Evolutionary conservation across 1,140 invertebrate genomes (phyloP).

Genomic region (Triops longicaudatus): DNA sequence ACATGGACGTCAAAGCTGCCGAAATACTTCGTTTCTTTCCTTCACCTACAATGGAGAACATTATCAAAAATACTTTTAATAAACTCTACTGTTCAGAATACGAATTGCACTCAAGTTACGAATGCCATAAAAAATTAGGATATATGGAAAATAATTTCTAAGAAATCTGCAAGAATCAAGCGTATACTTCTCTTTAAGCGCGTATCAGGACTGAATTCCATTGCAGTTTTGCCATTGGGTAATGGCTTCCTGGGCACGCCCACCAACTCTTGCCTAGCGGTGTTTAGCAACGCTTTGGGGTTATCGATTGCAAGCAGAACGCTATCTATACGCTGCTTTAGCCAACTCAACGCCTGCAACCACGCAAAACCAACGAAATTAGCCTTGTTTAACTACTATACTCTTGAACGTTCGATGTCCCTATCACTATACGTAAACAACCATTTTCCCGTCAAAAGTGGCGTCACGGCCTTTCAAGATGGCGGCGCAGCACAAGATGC

Average conservation of each 20-base stretch:
- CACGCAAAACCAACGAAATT: too few species aligned
- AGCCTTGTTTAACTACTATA: too few species aligned
- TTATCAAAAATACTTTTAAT: background rate
- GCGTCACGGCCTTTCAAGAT: too few species aligned
- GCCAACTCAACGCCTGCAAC: constrained; percentile 16
- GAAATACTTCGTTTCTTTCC: constrained; percentile 3
- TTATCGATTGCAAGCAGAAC: constrained; percentile 20
- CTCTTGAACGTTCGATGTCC: too few species aligned
- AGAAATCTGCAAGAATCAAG: too few species aligned
- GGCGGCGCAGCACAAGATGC: background rate
- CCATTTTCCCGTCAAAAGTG: too few species aligned
- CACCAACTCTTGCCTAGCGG: constrained; percentile 17
- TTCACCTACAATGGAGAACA: background rate
- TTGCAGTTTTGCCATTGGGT: background rate
- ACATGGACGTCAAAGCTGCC: background rate
- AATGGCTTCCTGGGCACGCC: background rate
- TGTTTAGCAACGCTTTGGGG: background rate
- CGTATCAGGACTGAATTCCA: background rate
- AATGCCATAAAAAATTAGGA: too few species aligned
- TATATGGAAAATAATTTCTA: too few species aligned
- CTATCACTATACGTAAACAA: too few species aligned
- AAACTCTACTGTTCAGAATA: too few species aligned
- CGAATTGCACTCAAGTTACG: too few species aligned
- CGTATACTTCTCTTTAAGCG: background rate
- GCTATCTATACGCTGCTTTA: constrained; percentile 27